Evolutionary conservation across 2,797 vertebrate species (phyloP), one percentile per base, ranked within the genome.

Genomic region (Scolopax rusticola): DNA sequence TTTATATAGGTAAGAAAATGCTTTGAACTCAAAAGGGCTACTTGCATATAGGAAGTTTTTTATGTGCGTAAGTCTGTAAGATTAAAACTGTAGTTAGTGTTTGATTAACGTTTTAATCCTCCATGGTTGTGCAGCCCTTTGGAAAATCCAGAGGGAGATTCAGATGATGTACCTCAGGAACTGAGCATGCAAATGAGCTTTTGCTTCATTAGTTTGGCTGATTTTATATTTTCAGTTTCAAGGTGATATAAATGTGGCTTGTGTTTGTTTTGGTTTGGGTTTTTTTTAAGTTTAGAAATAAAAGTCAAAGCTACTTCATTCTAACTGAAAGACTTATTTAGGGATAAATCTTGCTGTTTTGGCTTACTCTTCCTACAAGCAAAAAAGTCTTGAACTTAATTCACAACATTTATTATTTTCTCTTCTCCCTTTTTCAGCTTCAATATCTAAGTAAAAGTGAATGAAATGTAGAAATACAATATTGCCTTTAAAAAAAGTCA

Each of bases 31-130:
- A 24, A 41, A 94, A 79, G 84, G 30, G 18, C 54, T 87, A 3
- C 84, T 89, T 75, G 43, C 61, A 59, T 48, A 15, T 54, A 47
- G 86, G 78, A 95, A 85, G 78, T 33, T 92, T 90, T 95, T 82
- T 61, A 32, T 87, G 76, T 28, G 6, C 16, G 1, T 80, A 87
- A 90, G 77, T 61, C 75, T 65, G 28, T 64, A 63, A 87, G 84
- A 94, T 87, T 83, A 76, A 81, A 94, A 90, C 75, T 81, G 41
- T 61, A n/a, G 56, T 68, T 95, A 33, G 24, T 21, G 45, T 90
- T 95, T 93, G 88, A 83, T 95, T 71, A 85, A 75, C 2, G 0
- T 92, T 88, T 87, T 94, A 93, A 95, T 85, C 57, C 65, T 91
- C 53, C 8, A 0, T 51, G 61, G 75, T 24, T 73, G 45, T 68